Evolutionary conservation across 2,113 vertebrate genomes (phyloP).

Genomic region (Amazona vittata): DNA sequence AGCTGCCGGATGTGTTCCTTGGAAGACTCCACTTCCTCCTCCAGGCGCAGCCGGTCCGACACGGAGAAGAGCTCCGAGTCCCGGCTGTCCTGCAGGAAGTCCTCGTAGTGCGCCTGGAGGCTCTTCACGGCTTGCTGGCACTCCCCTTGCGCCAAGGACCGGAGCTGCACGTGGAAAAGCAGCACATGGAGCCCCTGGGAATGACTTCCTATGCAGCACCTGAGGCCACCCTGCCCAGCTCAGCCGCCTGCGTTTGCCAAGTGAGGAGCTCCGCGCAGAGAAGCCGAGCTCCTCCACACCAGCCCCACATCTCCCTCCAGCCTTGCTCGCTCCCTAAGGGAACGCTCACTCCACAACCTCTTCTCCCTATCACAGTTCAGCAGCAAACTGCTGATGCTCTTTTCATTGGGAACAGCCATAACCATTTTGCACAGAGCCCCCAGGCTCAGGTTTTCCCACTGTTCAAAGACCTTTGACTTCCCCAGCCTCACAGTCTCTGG

Average conservation of each 20-base stretch:
- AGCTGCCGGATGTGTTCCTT: constrained; percentile 87
- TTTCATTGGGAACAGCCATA: not conserved
- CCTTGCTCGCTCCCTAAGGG: accelerated
- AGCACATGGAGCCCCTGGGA: not conserved
- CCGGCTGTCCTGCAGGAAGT: constrained; percentile 90
- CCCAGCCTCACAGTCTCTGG: not conserved
- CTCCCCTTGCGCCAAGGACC: constrained; percentile 80
- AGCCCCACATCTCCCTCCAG: not conserved
- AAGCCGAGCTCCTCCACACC: accelerated
- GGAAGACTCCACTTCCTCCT: constrained; percentile 86
- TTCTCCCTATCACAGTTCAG: not conserved
- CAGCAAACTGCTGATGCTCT: not conserved
- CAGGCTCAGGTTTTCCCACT: not conserved
- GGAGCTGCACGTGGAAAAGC: constrained; percentile 75
- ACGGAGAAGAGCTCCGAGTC: constrained; percentile 89
- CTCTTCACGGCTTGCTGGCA: constrained; percentile 85
- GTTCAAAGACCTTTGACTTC: not conserved
- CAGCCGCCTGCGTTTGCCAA: accelerated
- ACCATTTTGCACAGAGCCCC: not conserved
- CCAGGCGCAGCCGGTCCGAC: constrained; percentile 82
- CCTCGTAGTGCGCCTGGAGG: constrained; percentile 85
- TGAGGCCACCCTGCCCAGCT: not conserved
- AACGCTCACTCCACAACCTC: accelerated
- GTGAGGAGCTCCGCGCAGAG: not conserved
- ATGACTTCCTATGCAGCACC: not conserved